Percentiles rank a stretch among this genome's conserved stretches.
These are phyloP conservation scores for Drosophila saltans DNA, from an alignment of 1,140 invertebrate species.

Conservation along the genomic window DNA sequence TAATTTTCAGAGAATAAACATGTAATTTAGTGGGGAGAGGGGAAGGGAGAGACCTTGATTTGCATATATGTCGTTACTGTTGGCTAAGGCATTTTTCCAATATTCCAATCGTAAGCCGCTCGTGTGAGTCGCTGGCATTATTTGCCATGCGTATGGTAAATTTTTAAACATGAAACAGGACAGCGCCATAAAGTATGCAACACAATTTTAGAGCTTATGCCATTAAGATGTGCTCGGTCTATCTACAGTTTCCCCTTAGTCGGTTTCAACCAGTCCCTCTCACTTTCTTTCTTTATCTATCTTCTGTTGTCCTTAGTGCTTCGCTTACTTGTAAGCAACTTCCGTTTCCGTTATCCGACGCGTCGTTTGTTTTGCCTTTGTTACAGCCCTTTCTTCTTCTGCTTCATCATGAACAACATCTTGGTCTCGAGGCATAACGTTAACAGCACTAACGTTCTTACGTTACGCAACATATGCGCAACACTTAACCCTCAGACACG, in stretches of 20 bases:
- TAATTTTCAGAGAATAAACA: neutral
- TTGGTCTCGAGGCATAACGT: neutral
- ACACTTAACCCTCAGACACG: constrained; percentile 40
- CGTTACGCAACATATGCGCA: constrained; percentile 67
- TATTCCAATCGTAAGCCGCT: neutral
- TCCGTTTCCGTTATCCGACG: constrained; percentile 75
- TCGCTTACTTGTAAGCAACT: constrained; percentile 68
- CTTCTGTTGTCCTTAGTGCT: constrained; percentile 8
- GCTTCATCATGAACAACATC: constrained; percentile 23
- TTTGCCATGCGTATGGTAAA: constrained; percentile 13
- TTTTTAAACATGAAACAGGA: constrained; percentile 32
- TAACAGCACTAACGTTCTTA: constrained; percentile 49
- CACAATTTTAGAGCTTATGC: constrained; percentile 64
- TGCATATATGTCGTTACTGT: neutral
- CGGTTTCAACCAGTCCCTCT: neutral
- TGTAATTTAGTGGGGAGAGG: neutral
- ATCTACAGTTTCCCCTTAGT: neutral
- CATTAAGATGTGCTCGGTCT: constrained; percentile 40
- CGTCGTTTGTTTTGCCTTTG: constrained; percentile 67
- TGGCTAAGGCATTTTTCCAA: neutral
- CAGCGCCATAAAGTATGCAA: constrained; percentile 42
- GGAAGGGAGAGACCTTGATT: neutral
- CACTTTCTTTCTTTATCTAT: constrained; percentile 25
- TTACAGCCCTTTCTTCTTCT: constrained; percentile 39
- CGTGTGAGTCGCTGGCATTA: no score